These are phyloP conservation scores for Nomada flava DNA, from an alignment of 2,888 invertebrate species.

Conservation along the genomic window DNA sequence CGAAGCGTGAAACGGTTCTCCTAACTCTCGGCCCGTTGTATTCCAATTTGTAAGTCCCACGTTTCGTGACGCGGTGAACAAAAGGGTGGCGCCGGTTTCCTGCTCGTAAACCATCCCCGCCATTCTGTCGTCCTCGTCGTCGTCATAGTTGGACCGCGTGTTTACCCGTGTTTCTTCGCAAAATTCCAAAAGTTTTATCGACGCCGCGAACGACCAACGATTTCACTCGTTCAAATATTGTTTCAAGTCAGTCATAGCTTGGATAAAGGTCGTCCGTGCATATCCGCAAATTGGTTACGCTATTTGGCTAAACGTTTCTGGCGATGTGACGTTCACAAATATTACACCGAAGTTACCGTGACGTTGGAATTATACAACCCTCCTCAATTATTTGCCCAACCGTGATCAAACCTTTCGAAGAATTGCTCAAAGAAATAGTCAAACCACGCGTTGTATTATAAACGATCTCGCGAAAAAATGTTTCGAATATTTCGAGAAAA, in stretches of 20 bases:
- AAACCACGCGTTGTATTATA: too few species aligned
- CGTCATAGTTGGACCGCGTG: slow-evolving; percentile 15
- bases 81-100: slow-evolving; percentile 57
- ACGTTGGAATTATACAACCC: too few species aligned
- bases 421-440: too few species aligned
- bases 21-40: slow-evolving; percentile 70
- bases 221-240: slow-evolving; percentile 70
- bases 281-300: not conserved
- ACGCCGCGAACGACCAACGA: slow-evolving; percentile 22
- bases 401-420: too few species aligned
- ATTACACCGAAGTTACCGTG: too few species aligned
- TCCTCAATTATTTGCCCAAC: too few species aligned
- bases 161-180: slow-evolving; percentile 60
- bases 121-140: slow-evolving; percentile 6
- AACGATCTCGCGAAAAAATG: not conserved
- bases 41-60: slow-evolving; percentile 75
- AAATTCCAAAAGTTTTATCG: slow-evolving; percentile 33
- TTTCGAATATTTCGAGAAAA: too few species aligned
- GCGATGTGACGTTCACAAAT: too few species aligned
- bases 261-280: slow-evolving; percentile 27
- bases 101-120: slow-evolving; percentile 53
- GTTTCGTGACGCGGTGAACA: slow-evolving; percentile 65
- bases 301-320: too few species aligned
- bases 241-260: slow-evolving; percentile 30
- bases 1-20: slow-evolving; percentile 73